Conservation (phyloP, 1,140 invertebrate genomes). For the Lepidurus packardi region DNA sequence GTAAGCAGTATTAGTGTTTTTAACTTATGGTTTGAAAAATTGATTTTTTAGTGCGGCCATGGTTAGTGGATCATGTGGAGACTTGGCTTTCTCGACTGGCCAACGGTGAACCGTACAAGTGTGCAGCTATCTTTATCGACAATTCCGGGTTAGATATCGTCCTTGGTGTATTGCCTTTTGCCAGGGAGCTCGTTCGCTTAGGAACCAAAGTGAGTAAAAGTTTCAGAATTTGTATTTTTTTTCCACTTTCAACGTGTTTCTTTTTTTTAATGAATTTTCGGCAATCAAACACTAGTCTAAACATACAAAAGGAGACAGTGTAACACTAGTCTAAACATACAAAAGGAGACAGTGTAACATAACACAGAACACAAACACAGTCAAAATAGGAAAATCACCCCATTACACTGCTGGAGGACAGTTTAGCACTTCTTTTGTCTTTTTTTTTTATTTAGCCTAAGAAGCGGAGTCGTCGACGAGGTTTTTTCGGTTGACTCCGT, state of each 20-base stretch:
- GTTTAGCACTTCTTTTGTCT: neutral
- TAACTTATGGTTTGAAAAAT: neutral
- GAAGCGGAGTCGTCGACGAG: neutral
- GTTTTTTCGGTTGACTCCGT: neutral
- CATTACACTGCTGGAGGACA: neutral
- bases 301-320: neutral
- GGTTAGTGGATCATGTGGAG: constrained; percentile 82
- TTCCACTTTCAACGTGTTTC: neutral
- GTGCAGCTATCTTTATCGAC: constrained; percentile 89
- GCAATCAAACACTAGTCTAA: neutral
- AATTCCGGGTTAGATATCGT: constrained; percentile 93
- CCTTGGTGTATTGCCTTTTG: constrained; percentile 85
- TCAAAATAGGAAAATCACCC: neutral
- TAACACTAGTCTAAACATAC: neutral
- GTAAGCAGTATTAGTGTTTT: no score
- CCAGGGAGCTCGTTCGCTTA: constrained; percentile 69
- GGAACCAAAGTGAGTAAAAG: constrained; percentile 65
- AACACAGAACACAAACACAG: neutral
- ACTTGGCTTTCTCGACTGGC: constrained; percentile 69
- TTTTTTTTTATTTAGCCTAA: neutral
- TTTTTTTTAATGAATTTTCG: no score
- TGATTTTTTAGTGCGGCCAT: constrained; percentile 64
- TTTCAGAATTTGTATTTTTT: neutral
- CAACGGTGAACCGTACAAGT: constrained; percentile 59
- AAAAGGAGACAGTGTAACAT: neutral